Base-by-base conservation (phyloP, 1,140 invertebrate genomes). In the Hermetia illucens region DNA sequence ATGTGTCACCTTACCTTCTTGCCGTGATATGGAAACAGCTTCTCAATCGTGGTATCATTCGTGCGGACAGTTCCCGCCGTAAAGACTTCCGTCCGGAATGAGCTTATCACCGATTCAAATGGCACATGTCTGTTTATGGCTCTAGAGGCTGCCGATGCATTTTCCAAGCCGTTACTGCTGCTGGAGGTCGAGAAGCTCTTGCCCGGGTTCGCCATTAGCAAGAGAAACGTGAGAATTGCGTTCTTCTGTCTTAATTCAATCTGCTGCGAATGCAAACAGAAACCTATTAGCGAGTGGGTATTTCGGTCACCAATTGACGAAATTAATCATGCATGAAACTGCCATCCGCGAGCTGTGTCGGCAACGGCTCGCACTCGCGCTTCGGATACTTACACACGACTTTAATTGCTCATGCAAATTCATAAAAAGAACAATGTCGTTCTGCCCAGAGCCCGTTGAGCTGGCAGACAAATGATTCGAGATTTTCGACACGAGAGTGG, bases 331-430 rank as follows among this genome's bases (percentile, higher is more conserved):
- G 21, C 18, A 34, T 8, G 5, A 34, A 18, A 33, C 19, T 32
- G 21, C 18, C 13, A 20, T 18, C 5, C 1, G 18, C 18, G 21
- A 29, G 20, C 3, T 32, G 12, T n/a, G n/a, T 12, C 29, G 31
- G 3, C 10, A 5, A 29, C 12, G 6, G 19, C 21, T 21, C 6
- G 15, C 21, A 12, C n/a, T 18, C 21, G 16, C 16, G 5, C 21
- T 29, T 30, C 20, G 17, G 12, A n/a, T 41, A 44, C 43, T 33
- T 34, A 46, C 42, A 33, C 40, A 40, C 5, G 42, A 27, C 37
- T 43, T 44, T 30, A 48, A 30, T 42, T 46, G 39, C 33, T 48
- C 44, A 32, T 46, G 34, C 16, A 41, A 29, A 13, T 35, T 46
- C 16, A 40, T 27, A 32, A 48, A 48, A 10, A 43, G 15, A 2